Base-by-base conservation (phyloP, 2,113 vertebrate species). In the Microtus pennsylvanicus region DNA sequence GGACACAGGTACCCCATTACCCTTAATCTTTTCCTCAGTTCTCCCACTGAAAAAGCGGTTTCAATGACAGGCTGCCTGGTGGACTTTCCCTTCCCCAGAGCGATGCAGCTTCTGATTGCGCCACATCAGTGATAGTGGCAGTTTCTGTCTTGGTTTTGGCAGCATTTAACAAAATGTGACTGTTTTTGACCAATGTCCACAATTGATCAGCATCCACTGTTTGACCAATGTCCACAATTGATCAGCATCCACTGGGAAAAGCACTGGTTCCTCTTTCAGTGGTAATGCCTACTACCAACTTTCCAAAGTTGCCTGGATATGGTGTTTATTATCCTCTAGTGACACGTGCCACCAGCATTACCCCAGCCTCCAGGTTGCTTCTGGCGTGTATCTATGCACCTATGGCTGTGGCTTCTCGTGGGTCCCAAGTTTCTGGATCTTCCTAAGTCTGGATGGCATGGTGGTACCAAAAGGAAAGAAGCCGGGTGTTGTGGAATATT, bases 31-130 rank as follows among this genome's bases (percentile, higher is more conserved):
- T 61, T 61, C 28, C 24, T 47, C 61, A 45, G 28, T 17, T 33
- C 26, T 85, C 4, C 82, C 22, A 9, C 81, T 76, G 42, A 13
- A 76, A 75, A 82, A 83, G 24, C 11, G 14, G 24, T 16, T 45
- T 45, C 30, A 45, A 16, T 10, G 28, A 28, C 4, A 2, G 14
- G 4, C 38, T 19, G 26, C 28, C 61, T 85, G 1, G 38, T 30
- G 8, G 16, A 14, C 82, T 45, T 45, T 65, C 14, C 8, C 24
- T 65, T 83, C 22, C n/a, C 14, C 24, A 45, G 58, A 45, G 30
- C 0, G 14, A 30, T 4, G 1, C 38, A 45, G 82, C 19, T 1
- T 26, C 38, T 4, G 26, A 45, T 21, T 14, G 1, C 28, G 33
- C 61, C 55, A 21, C 14, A 1, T 63, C 82, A 33, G 38, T 45